A percentile compares a stretch with the other conserved stretches of the same genome.
These are phyloP conservation scores for Nothocercus julius DNA, from an alignment of 2,113 vertebrate genomes.

Conservation along the genomic window DNA sequence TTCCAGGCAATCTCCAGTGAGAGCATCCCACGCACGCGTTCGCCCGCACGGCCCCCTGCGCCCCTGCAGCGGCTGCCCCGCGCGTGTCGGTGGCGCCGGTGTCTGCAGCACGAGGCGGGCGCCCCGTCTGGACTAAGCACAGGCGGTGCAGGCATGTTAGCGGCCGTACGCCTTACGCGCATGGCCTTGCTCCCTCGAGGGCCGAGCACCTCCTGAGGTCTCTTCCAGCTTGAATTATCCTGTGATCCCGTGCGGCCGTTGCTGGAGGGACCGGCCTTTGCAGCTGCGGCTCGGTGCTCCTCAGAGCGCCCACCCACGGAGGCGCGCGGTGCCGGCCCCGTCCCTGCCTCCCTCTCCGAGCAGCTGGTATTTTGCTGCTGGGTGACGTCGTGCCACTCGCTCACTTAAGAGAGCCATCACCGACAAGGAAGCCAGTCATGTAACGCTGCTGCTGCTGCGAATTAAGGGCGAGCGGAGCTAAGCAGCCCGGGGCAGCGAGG, in stretches of 20 bases:
- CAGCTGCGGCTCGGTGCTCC: accelerated
- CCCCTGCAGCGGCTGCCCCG: too few species aligned
- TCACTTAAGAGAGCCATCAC: slow-evolving; percentile 23
- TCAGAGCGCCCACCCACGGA: neutral
- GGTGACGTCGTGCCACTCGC: slow-evolving; percentile 41
- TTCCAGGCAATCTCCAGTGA: too few species aligned
- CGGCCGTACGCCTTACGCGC: neutral
- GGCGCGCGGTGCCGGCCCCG: neutral
- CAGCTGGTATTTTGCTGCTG: neutral
- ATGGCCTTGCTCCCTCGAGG: neutral
- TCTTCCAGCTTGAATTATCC: neutral
- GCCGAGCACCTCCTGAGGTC: neutral
- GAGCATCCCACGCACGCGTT: too few species aligned
- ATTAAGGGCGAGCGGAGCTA: neutral
- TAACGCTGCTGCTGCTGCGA: neutral
- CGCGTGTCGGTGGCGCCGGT: too few species aligned
- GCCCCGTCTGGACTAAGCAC: neutral
- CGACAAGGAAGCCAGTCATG: slow-evolving; percentile 14
- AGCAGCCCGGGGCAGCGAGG: neutral
- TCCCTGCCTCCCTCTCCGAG: neutral
- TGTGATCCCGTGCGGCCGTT: neutral
- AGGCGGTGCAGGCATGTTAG: neutral
- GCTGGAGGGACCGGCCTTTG: neutral
- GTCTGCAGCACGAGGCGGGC: too few species aligned
- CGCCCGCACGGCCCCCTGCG: neutral